phyloP scores from a whole-genome alignment of 2,888 invertebrate species.

The Drosophila falleni region DNA sequence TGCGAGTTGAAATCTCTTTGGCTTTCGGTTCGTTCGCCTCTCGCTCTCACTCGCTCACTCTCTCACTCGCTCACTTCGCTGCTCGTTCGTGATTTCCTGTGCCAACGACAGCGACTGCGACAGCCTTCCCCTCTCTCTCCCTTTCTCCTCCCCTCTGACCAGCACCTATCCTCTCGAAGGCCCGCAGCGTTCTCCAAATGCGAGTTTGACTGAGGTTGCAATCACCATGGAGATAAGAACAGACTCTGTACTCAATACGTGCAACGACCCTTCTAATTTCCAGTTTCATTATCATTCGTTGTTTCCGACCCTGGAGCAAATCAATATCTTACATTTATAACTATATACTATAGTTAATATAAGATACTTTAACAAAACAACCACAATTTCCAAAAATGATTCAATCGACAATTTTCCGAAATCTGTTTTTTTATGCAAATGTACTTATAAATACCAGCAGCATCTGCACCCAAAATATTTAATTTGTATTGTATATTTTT shows the following conservation, averaged over 20 bases:
- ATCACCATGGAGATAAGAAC: constrained; percentile 27
- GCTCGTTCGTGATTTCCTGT: constrained; percentile 63
- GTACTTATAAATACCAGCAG: too few relatives aligned
- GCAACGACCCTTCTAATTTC: constrained; percentile 25
- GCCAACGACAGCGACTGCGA: constrained; percentile 6
- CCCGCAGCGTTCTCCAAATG: constrained; percentile 4
- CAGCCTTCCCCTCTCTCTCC: not conserved
- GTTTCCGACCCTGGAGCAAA: not conserved
- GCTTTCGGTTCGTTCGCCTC: constrained; percentile 56
- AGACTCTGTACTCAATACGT: constrained; percentile 1
- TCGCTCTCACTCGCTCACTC: constrained; percentile 61
- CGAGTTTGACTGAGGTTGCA: constrained; percentile 28
- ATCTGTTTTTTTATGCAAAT: too few relatives aligned
- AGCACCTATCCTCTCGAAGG: not conserved
- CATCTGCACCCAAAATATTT: too few relatives aligned
- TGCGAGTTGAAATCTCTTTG: constrained; percentile 75
- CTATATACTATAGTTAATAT: not conserved
- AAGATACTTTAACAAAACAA: not conserved
- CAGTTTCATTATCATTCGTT: not conserved
- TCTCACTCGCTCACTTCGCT: constrained; percentile 58
- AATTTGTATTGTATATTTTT: too few relatives aligned
- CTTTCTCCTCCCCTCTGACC: not conserved
- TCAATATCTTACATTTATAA: not conserved
- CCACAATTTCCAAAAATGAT: too few relatives aligned
- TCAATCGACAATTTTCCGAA: too few relatives aligned